A percentile compares a stretch with the other conserved stretches of the same genome.
Conservation (phyloP, 2,113 vertebrate genomes). For the Corynorhinus townsendii region DNA sequence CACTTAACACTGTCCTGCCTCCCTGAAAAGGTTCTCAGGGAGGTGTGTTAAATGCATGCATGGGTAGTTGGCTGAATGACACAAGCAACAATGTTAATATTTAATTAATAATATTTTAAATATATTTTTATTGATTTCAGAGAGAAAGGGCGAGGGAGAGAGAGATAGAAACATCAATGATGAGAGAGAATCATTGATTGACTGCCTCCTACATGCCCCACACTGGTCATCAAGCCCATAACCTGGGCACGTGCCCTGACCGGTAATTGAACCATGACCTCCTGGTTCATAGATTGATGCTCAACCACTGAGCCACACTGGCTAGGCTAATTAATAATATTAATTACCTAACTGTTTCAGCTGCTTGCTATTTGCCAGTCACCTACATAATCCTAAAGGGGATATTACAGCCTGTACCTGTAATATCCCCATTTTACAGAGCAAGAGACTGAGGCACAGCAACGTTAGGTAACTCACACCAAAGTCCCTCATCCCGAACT, state of each 20-base stretch:
- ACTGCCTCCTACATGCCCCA: no score
- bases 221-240: no score
- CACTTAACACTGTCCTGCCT: background rate
- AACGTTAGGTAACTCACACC: background rate
- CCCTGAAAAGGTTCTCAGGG: background rate
- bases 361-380: background rate
- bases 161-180: no score
- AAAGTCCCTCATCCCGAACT: background rate
- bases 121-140: no score
- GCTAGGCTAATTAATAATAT: no score
- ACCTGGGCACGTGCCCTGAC: no score
- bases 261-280: no score
- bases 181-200: no score
- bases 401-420: background rate
- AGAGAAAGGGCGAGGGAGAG: no score
- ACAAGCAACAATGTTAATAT: background rate
- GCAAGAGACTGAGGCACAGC: background rate
- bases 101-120: background rate
- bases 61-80: background rate
- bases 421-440: background rate
- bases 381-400: background rate
- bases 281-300: no score
- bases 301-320: no score
- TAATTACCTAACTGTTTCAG: background rate
- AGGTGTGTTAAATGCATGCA: accelerated